These are phyloP conservation scores for Drosophila lini DNA, from an alignment of 1,140 invertebrate species.

Conservation along the genomic window DNA sequence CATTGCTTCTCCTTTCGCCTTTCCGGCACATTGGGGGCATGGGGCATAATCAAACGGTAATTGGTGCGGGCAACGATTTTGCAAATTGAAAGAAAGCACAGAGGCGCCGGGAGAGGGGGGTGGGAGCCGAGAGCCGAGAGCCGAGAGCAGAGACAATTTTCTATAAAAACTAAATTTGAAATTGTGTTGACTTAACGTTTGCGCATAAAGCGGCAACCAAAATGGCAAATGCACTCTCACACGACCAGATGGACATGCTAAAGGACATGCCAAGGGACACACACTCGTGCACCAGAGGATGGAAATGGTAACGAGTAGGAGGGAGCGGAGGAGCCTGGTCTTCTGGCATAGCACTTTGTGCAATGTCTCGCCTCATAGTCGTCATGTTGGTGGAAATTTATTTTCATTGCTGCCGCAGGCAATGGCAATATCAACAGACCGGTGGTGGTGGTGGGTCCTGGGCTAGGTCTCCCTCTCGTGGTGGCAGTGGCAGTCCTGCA, in stretches of 20 bases:
- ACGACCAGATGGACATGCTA: slow-evolving; percentile 58
- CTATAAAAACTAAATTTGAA: slow-evolving; percentile 80
- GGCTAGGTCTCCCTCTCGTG: background rate
- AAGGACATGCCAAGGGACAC: slow-evolving; percentile 51
- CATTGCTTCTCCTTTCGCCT: slow-evolving; percentile 14
- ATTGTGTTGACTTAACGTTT: slow-evolving; percentile 82
- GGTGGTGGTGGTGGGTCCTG: slow-evolving; percentile 2
- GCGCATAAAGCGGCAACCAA: slow-evolving; percentile 73
- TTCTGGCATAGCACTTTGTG: slow-evolving; percentile 74
- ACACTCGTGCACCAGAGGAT: background rate
- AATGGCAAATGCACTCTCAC: slow-evolving; percentile 76
- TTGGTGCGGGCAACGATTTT: slow-evolving; percentile 78
- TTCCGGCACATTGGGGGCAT: slow-evolving; percentile 32
- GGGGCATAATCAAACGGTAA: slow-evolving; percentile 72
- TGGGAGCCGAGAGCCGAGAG: slow-evolving; percentile 35
- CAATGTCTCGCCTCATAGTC: slow-evolving; percentile 79
- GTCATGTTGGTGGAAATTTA: slow-evolving; percentile 80
- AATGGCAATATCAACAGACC: slow-evolving; percentile 59
- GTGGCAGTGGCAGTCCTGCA: background rate
- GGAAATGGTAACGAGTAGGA: background rate
- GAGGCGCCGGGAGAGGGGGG: background rate
- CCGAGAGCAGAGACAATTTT: slow-evolving; percentile 68
- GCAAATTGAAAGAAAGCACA: slow-evolving; percentile 75
- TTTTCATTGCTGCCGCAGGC: slow-evolving; percentile 81
- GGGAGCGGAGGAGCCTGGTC: slow-evolving; percentile 5